Percentiles rank a stretch among this genome's conserved stretches.
Evolutionary conservation across 2,797 vertebrate genomes (phyloP).

Genomic region (Geotrypetes seraphini): DNA sequence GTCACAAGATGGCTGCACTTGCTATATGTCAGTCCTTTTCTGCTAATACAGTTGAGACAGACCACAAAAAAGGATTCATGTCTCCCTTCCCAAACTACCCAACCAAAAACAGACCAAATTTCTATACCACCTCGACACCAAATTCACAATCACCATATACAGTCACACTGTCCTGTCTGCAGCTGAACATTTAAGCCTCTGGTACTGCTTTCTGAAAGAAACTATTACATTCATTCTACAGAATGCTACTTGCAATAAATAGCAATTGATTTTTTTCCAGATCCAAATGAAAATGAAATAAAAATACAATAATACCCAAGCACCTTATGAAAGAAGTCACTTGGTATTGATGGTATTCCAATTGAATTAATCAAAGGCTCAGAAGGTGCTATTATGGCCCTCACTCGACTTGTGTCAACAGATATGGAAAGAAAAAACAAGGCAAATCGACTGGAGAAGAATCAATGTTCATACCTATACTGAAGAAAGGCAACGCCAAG

Average conservation of each 20-base stretch:
- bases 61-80: slow-evolving; percentile 37
- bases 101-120: too few species aligned
- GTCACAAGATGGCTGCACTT: too few species aligned
- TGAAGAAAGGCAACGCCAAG: too few species aligned
- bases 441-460: too few species aligned
- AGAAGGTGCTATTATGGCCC: too few species aligned
- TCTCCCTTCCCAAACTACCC: slow-evolving; percentile 16
- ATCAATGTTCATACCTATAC: too few species aligned
- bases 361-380: too few species aligned
- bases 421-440: too few species aligned
- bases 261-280: slow-evolving; percentile 27
- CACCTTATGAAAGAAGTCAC: neutral
- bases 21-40: slow-evolving; percentile 40
- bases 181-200: slow-evolving; percentile 25
- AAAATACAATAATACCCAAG: slow-evolving; percentile 23
- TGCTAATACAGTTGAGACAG: slow-evolving; percentile 44
- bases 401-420: too few species aligned
- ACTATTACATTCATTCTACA: slow-evolving; percentile 18
- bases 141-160: slow-evolving; percentile 16
- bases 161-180: slow-evolving; percentile 17
- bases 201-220: slow-evolving; percentile 21
- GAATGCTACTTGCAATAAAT: slow-evolving; percentile 52
- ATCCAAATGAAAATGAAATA: slow-evolving; percentile 27
- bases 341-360: too few species aligned
- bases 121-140: slow-evolving; percentile 34